Evolutionary conservation across 2,888 invertebrate genomes (phyloP).

Genomic region (Girardia tigrina): DNA sequence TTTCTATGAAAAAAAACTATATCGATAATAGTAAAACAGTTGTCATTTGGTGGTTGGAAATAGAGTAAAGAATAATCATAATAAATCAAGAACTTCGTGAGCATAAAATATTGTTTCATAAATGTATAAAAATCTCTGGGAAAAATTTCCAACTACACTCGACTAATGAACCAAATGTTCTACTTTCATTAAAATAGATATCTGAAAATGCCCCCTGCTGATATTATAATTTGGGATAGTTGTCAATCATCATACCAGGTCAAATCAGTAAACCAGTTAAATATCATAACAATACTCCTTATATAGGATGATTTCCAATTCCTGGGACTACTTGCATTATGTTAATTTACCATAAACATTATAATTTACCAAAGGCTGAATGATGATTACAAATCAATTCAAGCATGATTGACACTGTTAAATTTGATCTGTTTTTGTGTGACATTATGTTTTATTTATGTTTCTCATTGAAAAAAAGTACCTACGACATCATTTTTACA

Average conservation of each 20-base stretch:
- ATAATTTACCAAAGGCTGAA: constrained; percentile 12
- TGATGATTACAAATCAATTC: constrained; percentile 20
- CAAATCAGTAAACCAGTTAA: neutral
- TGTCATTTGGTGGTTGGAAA: too few species aligned
- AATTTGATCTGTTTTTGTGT: constrained; percentile 20
- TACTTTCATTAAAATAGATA: constrained; percentile 19
- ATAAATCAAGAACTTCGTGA: too few species aligned
- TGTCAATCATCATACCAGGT: constrained; percentile 4
- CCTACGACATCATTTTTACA: neutral
- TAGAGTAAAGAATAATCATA: too few species aligned
- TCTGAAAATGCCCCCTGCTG: constrained; percentile 7
- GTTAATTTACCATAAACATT: constrained; percentile 15
- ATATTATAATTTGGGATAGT: constrained; percentile 17
- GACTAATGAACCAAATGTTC: constrained; percentile 20
- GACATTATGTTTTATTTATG: constrained; percentile 23
- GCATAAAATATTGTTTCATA: constrained; percentile 3
- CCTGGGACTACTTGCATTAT: constrained; percentile 4
- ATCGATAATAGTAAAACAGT: too few species aligned
- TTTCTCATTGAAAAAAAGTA: neutral
- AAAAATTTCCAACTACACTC: neutral
- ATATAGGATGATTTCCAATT: neutral
- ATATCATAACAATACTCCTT: constrained; percentile 19
- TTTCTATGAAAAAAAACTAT: too few species aligned
- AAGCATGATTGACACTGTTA: constrained; percentile 19
- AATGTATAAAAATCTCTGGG: neutral